Conservation (phyloP, 2,113 vertebrate species). For the Callithrix jacchus region DNA sequence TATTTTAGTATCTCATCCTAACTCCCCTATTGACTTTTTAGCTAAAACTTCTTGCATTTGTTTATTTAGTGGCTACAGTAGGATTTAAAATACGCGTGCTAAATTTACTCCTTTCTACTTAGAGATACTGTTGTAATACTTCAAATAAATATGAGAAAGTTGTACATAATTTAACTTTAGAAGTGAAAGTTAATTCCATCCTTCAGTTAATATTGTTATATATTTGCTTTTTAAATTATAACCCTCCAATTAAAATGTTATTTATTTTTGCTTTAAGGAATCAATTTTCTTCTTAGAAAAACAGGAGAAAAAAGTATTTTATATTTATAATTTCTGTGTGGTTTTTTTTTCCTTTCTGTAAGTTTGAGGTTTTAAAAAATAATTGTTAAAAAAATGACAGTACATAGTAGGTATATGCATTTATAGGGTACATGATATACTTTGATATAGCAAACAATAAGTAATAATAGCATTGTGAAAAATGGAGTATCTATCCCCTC, state of each 20-base stretch:
- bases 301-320: slow-evolving; percentile 8
- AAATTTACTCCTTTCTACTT: background rate
- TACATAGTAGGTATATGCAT: too few species aligned
- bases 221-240: background rate
- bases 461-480: too few species aligned
- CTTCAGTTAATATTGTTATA: background rate
- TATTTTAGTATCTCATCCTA: background rate
- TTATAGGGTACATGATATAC: too few species aligned
- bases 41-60: background rate
- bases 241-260: background rate
- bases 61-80: background rate
- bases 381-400: too few species aligned
- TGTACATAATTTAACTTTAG: background rate
- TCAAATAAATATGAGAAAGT: background rate
- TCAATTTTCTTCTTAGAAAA: background rate
- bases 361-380: background rate
- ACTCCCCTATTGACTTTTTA: background rate
- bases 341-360: background rate
- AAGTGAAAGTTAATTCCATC: background rate
- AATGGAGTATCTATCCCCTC: too few species aligned
- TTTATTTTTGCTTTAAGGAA: background rate
- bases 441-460: too few species aligned
- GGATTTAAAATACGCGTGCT: background rate
- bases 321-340: background rate
- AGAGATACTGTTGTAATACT: background rate